phyloP scores from a whole-genome alignment of 2,113 vertebrate genomes.

The Proterorhinus semilunaris region DNA sequence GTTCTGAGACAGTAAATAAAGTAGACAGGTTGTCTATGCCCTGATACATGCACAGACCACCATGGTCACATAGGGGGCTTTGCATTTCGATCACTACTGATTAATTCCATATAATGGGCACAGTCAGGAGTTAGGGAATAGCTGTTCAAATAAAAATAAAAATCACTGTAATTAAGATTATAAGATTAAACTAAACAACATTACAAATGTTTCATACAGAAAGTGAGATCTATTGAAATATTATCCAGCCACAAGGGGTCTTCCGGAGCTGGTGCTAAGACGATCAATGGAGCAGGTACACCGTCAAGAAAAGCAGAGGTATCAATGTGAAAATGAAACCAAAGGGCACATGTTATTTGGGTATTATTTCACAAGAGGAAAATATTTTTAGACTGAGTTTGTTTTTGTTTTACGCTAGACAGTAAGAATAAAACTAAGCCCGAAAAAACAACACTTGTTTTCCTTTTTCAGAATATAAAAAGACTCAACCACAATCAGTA shows the following conservation, averaged over 20 bases:
- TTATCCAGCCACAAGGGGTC: not conserved
- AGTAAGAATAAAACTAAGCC: no score
- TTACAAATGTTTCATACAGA: not conserved
- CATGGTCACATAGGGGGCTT: not conserved
- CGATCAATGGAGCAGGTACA: not conserved
- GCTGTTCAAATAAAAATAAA: not conserved
- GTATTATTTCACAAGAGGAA: no score
- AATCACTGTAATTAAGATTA: not conserved
- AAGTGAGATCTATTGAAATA: not conserved
- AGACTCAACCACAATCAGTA: no score
- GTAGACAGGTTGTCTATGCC: conserved; percentile 7
- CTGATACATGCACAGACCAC: conserved; percentile 6
- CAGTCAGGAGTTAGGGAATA: not conserved
- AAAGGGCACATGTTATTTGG: no score
- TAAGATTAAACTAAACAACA: not conserved
- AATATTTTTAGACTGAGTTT: no score
- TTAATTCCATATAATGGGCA: not conserved
- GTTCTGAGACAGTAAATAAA: conserved; percentile 6
- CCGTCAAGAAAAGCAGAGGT: no score
- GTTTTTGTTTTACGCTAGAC: no score
- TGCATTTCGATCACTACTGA: not conserved
- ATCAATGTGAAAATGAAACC: no score
- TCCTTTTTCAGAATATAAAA: no score
- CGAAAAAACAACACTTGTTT: no score
- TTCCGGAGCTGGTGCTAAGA: not conserved